Evolutionary conservation across 1,140 invertebrate species (phyloP).

Genomic region (Papilio polytes): DNA sequence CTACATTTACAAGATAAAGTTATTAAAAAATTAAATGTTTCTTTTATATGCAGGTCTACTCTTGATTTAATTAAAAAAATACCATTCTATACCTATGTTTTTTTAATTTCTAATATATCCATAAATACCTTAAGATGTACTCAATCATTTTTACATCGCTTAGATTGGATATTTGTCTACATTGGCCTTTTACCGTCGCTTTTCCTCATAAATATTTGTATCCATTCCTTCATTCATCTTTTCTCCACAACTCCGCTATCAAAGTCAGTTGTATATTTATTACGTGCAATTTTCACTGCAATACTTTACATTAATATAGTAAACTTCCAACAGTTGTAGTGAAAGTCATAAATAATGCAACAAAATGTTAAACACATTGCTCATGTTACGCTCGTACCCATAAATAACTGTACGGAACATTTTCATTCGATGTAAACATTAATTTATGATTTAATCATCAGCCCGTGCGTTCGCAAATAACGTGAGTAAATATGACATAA

Average conservation of each 20-base stretch:
- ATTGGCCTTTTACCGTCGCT: background rate
- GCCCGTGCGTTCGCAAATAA: conserved; percentile 37
- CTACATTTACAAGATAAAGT: no score
- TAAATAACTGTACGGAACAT: conserved; percentile 39
- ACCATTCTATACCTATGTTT: no score
- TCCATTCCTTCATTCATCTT: background rate
- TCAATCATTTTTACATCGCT: background rate
- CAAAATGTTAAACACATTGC: conserved; percentile 40
- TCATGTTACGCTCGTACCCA: conserved; percentile 31
- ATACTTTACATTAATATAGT: conserved; percentile 27
- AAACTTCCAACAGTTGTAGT: conserved; percentile 34
- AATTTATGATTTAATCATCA: conserved; percentile 41
- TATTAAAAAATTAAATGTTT: no score
- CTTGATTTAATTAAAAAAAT: no score
- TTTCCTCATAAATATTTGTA: background rate
- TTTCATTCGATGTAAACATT: conserved; percentile 41
- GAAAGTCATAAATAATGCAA: conserved; percentile 37
- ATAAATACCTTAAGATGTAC: background rate
- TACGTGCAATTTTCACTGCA: conserved; percentile 5
- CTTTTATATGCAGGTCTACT: no score
- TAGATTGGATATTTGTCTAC: background rate
- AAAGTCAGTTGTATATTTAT: background rate
- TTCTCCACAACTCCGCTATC: background rate
- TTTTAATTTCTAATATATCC: no score
- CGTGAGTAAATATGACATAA: conserved; percentile 32